Conservation (phyloP, 2,888 invertebrate genomes). For the Pandemis heparana region DNA sequence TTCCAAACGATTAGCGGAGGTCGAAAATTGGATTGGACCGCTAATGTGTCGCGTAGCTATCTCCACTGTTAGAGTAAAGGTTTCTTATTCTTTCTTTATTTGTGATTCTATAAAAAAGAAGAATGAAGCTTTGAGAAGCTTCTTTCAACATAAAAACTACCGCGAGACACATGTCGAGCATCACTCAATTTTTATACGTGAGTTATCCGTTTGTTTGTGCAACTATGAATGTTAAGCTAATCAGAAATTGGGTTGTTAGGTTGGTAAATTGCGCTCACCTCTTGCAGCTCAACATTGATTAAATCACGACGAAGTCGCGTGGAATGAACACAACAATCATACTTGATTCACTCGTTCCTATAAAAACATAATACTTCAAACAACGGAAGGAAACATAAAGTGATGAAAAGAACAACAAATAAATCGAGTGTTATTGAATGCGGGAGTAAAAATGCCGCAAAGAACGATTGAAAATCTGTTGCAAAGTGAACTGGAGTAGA, state of each 20-base stretch:
- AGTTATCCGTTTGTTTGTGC: too few species aligned
- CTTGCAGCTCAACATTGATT: neutral
- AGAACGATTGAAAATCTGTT: constrained; percentile 62
- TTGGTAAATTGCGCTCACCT: neutral
- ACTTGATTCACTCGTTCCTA: constrained; percentile 24
- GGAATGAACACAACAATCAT: constrained; percentile 32
- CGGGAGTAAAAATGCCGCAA: constrained; percentile 59
- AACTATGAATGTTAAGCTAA: neutral
- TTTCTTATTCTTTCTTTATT: neutral
- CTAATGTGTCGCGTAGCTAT: constrained; percentile 24
- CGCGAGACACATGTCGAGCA: neutral
- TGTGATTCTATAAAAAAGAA: neutral
- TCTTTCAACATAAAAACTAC: too few species aligned
- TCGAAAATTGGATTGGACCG: constrained; percentile 19
- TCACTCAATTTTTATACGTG: too few species aligned
- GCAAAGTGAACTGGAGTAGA: constrained; percentile 60
- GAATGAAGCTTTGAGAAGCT: neutral
- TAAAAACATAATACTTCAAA: constrained; percentile 36
- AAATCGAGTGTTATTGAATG: constrained; percentile 47
- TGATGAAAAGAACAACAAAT: constrained; percentile 49
- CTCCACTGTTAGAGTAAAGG: neutral
- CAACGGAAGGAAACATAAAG: constrained; percentile 39
- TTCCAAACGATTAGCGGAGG: constrained; percentile 31
- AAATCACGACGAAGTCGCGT: constrained; percentile 4
- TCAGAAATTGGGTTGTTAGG: neutral